phyloP scores from a whole-genome alignment of 2,113 vertebrate genomes.

The Silurus asotus region DNA sequence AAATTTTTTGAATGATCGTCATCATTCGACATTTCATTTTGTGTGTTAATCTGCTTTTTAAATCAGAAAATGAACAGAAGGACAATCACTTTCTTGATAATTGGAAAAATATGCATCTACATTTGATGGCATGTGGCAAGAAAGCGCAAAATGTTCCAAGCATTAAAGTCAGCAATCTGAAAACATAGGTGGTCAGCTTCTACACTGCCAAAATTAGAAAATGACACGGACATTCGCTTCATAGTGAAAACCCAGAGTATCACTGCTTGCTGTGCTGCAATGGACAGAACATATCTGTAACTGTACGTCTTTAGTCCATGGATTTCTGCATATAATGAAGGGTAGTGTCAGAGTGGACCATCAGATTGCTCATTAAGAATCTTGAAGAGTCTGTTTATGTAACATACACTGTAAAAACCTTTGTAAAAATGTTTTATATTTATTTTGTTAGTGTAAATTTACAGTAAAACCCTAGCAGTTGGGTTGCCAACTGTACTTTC shows the following conservation, averaged over 20 bases:
- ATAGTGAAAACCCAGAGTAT: constrained; percentile 21
- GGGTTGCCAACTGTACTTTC: too few relatives aligned
- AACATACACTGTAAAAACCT: too few relatives aligned
- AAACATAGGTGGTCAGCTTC: constrained; percentile 33
- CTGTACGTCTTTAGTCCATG: neutral
- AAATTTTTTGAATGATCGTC: neutral
- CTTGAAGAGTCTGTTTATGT: too few relatives aligned
- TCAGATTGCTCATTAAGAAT: constrained; percentile 32
- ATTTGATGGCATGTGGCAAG: neutral
- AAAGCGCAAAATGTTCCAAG: neutral
- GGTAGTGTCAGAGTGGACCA: constrained; percentile 39
- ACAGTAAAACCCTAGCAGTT: too few relatives aligned
- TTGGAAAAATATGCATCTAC: neutral
- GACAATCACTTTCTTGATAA: neutral
- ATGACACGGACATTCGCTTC: constrained; percentile 46
- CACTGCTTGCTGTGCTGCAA: constrained; percentile 54
- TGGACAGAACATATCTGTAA: neutral
- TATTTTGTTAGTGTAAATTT: too few relatives aligned
- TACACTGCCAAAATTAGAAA: neutral
- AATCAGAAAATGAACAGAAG: neutral
- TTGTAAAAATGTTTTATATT: too few relatives aligned
- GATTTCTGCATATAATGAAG: rapidly evolving
- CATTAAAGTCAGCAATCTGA: constrained; percentile 16
- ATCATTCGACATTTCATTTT: too few relatives aligned
- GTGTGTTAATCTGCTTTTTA: neutral